Conservation (phyloP, 2,113 vertebrate species). For the Ramphastos sulfuratus region DNA sequence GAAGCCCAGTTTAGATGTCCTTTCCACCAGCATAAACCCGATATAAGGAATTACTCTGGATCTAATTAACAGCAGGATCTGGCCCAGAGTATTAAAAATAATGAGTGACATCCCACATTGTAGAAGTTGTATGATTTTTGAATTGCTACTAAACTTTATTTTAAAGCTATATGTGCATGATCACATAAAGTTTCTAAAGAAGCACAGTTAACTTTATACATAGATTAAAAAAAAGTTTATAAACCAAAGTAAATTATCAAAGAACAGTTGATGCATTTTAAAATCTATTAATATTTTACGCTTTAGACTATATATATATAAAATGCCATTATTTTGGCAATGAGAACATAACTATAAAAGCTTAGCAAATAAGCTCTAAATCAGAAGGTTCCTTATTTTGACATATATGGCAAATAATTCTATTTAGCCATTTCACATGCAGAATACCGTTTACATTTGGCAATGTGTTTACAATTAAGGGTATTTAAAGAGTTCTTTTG, state of each 20-base stretch:
- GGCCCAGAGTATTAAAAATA: background rate
- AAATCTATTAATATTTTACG: conserved; percentile 71
- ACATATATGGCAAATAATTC: background rate
- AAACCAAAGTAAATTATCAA: conserved; percentile 57
- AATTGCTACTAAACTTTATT: conserved; percentile 42
- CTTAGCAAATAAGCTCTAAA: background rate
- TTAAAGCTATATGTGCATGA: conserved; percentile 49
- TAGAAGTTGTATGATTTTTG: conserved; percentile 13
- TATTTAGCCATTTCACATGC: background rate
- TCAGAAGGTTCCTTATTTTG: background rate
- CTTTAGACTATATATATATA: background rate
- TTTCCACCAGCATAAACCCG: conserved; percentile 40
- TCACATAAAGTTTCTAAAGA: conserved; percentile 66
- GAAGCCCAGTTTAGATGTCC: conserved; percentile 1
- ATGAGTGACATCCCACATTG: background rate
- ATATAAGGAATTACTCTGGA: background rate
- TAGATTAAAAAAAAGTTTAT: conserved; percentile 63
- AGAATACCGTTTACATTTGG: conserved; percentile 22
- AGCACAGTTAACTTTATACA: conserved; percentile 78
- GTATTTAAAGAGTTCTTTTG: background rate
- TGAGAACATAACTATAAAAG: background rate
- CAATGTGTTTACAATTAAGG: conserved; percentile 24
- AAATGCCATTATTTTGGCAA: background rate
- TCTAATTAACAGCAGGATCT: background rate
- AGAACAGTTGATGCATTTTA: conserved; percentile 59